Evolutionary conservation across 92 coral and sea anemone species (phyloP), one percentile per base, ranked within the genome.

Genomic region (Phymanthus crucifer): DNA sequence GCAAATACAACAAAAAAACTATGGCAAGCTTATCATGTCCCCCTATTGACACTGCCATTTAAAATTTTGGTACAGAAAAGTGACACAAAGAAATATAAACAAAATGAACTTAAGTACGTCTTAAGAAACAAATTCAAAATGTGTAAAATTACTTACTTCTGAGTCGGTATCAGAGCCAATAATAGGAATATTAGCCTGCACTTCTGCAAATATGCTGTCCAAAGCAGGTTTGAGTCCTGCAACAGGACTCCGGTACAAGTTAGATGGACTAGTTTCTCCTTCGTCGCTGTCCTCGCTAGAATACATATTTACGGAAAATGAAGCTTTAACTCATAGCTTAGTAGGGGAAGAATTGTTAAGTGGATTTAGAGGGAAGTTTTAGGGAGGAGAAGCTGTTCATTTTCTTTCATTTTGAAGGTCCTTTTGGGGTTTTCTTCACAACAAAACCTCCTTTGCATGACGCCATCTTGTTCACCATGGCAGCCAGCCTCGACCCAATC

Each of bases 181-280:
- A 38, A 77, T 78, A 14, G 98, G 98, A 78, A 95, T 95, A 78
- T 89, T 95, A 47, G 93, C 94, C 81, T 90, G 86, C 74, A 95
- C 93, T 84, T 95, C 98, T n/a, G 93, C 93, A 71, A 95, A 90
- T 72, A 95, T 95, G 67, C 83, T 80, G 79, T 90, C 97, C 87
- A 92, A 84, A 76, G 91, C 97, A 43, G 97, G 93, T 71, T 92
- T 92, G 61, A 92, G 88, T 17, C 83, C 76, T 13, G 83, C 81
- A 38, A 71, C 75, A 37, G 75, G 75, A 77, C 47, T 69, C 19
- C 72, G 27, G 70, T 80, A 70, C 84, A 70, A 70, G 21, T 38
- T 54, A 33, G 84, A 80, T 50, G 48, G 38, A 66, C 70, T 47
- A 75, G 78, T 87, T 46, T 85, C 91, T 29, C 66, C 88, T 35